Evolutionary conservation across 2,888 invertebrate species (phyloP).

Genomic region (Linnaemya tessellans): DNA sequence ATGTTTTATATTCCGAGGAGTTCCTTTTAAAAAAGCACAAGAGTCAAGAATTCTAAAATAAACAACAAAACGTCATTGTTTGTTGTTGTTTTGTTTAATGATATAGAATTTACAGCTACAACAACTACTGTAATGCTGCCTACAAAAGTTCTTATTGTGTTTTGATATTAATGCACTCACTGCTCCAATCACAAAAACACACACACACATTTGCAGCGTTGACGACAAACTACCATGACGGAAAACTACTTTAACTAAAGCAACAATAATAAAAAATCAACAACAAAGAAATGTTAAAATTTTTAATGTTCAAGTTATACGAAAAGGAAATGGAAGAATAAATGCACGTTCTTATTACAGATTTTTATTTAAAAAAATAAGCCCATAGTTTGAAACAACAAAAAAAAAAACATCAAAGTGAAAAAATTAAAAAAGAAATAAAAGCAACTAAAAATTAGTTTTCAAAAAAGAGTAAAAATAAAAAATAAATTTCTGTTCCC

Average conservation of each 20-base stretch:
- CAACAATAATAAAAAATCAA: slow-evolving; percentile 4
- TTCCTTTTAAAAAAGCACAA: slow-evolving; percentile 24
- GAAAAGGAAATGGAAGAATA: slow-evolving; percentile 47
- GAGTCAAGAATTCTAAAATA: slow-evolving; percentile 44
- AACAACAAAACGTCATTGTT: slow-evolving; percentile 55
- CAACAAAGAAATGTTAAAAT: slow-evolving; percentile 36
- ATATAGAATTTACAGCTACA: slow-evolving; percentile 56
- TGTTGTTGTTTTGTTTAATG: slow-evolving; percentile 54
- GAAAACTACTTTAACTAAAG: slow-evolving; percentile 37
- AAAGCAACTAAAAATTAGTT: slow-evolving; percentile 47
- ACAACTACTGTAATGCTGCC: slow-evolving; percentile 2
- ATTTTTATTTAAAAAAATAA: slow-evolving; percentile 15
- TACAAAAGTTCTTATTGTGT: slow-evolving; percentile 53
- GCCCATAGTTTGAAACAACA: slow-evolving; percentile 11
- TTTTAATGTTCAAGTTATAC: slow-evolving; percentile 20
- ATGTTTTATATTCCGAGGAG: slow-evolving; percentile 41
- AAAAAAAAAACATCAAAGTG: slow-evolving; percentile 67
- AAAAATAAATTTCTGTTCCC: slow-evolving; percentile 13
- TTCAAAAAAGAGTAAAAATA: slow-evolving; percentile 12
- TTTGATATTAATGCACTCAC: slow-evolving; percentile 43
- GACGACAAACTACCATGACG: slow-evolving; percentile 64
- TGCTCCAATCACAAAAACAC: neutral
- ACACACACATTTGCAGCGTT: slow-evolving; percentile 40
- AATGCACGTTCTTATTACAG: slow-evolving; percentile 59
- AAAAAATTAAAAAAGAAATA: slow-evolving; percentile 23